These are phyloP conservation scores for Acheta domesticus DNA, from an alignment of 2,888 invertebrate genomes.

Conservation along the genomic window DNA sequence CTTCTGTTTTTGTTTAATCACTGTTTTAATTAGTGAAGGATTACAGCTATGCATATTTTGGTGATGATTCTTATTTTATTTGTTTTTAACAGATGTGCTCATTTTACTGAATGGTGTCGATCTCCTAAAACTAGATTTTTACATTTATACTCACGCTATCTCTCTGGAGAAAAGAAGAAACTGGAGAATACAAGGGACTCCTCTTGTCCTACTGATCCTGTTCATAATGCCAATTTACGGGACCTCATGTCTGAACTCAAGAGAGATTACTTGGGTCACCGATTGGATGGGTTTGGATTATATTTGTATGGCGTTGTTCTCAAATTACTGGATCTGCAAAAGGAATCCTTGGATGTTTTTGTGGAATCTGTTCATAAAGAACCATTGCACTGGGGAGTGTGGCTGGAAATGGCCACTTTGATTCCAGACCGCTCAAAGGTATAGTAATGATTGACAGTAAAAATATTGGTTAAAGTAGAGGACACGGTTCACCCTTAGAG, in stretches of 20 bases:
- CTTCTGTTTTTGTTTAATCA: no score
- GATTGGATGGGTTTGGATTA: conserved; percentile 80
- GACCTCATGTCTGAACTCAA: conserved; percentile 58
- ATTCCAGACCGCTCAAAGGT: conserved; percentile 77
- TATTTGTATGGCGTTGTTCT: conserved; percentile 89
- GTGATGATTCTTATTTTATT: no score
- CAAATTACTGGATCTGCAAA: conserved; percentile 77
- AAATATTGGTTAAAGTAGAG: neutral
- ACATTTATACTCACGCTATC: conserved; percentile 78
- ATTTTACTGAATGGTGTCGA: conserved; percentile 68
- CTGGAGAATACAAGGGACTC: conserved; percentile 75
- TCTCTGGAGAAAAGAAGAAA: conserved; percentile 86
- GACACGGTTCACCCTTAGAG: no score
- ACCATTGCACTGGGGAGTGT: conserved; percentile 92
- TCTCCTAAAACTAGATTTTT: conserved; percentile 75
- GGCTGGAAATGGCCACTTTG: conserved; percentile 85
- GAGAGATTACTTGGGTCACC: conserved; percentile 56
- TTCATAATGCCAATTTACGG: conserved; percentile 53
- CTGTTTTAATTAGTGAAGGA: no score
- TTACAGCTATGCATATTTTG: no score
- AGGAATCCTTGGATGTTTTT: conserved; percentile 74
- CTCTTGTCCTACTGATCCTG: conserved; percentile 57
- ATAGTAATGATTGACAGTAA: conserved; percentile 29
- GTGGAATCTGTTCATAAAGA: conserved; percentile 72
- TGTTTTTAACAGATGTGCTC: conserved; percentile 59